These are phyloP conservation scores for Cryptoleucopteryx plumbea DNA, from an alignment of 2,113 vertebrate genomes.

Conservation along the genomic window DNA sequence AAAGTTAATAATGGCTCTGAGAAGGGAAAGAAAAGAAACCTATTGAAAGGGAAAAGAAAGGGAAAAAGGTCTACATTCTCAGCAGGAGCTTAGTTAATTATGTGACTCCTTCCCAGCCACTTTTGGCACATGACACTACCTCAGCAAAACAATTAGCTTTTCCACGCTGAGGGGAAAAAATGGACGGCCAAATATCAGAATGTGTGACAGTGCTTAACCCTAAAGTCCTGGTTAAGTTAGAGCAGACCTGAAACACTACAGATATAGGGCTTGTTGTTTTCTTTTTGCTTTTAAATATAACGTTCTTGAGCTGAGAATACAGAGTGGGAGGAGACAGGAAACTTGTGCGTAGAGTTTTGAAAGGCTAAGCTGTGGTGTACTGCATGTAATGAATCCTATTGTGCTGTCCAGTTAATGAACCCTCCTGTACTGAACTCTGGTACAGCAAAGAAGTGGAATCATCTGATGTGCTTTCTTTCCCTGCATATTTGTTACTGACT, in stretches of 20 bases:
- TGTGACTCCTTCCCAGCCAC: neutral
- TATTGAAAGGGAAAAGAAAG: neutral
- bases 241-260: neutral
- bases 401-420: neutral
- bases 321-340: neutral
- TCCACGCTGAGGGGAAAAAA: neutral
- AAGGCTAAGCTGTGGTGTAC: neutral
- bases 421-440: neutral
- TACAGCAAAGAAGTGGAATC: neutral
- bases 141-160: neutral
- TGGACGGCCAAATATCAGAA: neutral
- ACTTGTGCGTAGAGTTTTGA: neutral
- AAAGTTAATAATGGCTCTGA: slow-evolving; percentile 17
- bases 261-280: neutral
- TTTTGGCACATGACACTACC: neutral
- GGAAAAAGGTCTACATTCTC: neutral
- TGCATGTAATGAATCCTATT: neutral
- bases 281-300: neutral
- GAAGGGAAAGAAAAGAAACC: neutral
- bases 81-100: neutral
- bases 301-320: neutral
- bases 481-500: neutral
- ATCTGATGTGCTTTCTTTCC: neutral
- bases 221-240: neutral
- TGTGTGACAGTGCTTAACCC: neutral